These are phyloP conservation scores for Aegypius monachus DNA, from an alignment of 2,113 vertebrate genomes.

Conservation along the genomic window DNA sequence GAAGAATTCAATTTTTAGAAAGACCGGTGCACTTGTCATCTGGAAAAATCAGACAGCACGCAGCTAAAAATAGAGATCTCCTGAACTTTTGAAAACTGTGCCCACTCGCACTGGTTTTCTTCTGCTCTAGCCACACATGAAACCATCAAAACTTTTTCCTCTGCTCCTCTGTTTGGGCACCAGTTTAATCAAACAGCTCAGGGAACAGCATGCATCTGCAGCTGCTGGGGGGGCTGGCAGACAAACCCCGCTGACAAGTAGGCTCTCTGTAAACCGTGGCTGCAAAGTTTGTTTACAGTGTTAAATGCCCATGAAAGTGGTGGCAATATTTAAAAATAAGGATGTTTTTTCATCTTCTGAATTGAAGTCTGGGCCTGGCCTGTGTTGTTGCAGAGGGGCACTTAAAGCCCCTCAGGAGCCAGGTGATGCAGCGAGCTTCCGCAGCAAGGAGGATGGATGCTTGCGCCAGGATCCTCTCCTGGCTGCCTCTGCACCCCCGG, in stretches of 20 bases:
- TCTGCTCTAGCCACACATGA: rapidly evolving
- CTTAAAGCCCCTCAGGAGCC: background rate
- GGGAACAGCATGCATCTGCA: background rate
- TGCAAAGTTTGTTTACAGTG: background rate
- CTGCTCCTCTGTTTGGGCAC: background rate
- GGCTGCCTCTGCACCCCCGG: rapidly evolving
- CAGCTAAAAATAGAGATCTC: background rate
- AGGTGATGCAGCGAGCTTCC: rapidly evolving
- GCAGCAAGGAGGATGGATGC: rapidly evolving
- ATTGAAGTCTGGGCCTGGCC: background rate
- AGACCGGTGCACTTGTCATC: background rate
- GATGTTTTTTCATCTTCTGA: background rate
- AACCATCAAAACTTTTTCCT: background rate
- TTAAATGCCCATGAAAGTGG: background rate
- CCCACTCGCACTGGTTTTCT: background rate
- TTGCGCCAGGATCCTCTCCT: background rate
- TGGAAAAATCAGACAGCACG: background rate
- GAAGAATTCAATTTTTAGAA: background rate
- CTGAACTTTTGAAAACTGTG: background rate
- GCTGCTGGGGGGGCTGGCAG: background rate
- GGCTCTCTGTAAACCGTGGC: background rate
- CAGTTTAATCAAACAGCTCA: background rate
- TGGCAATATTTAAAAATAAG: background rate
- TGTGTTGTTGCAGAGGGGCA: background rate
- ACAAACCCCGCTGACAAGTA: background rate